Evolutionary conservation across 2,888 invertebrate genomes (phyloP), one percentile per base, ranked within the genome.

Genomic region (Andrena dorsata): DNA sequence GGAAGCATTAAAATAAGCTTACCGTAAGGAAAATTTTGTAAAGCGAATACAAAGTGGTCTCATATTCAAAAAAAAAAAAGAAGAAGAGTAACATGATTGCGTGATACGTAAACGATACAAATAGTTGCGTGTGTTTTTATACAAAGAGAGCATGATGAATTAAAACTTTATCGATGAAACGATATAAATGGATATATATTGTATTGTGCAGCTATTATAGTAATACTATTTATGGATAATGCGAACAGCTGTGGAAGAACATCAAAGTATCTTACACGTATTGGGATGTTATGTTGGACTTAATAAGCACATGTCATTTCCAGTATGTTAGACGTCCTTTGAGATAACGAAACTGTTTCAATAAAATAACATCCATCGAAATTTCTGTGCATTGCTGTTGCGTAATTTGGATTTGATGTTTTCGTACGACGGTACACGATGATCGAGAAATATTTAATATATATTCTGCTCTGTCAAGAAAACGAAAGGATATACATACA

Each of bases 91-190:
- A 83, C 41, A 78, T 80, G 76, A 78, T 81, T 80, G 65, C 71
- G 87, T 81, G 88, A 85, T 83, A 85, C 60, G 64, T 85, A 79
- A 83, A 70, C 26, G 47, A 78, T 83, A 79, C 13, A 81, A 77
- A 76, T 70, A 78, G 79, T 66, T 64, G 66, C 71, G 74, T 78
- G 65, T 61, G 74, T 82, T 80, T 88, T 88, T 85, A 64, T 75
- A n/a, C 16, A 49, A 64, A 77, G 60, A 66, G 56, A 60, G 74
- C n/a, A 86, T 74, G 74, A 68, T 79, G 76, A 84, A 84, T 79
- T 71, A 61, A 82, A 53, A 74, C 53, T 84, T 74, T 83, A 81
- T 84, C 65, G 65, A 86, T 70, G 65, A 78, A 65, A 49, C 60
- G 70, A 56, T 58, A 71, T 73, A 58, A 56, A 74, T 85, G 49